These are phyloP conservation scores for Drosophila nebulosa DNA, from an alignment of 1,140 invertebrate species.

Conservation along the genomic window DNA sequence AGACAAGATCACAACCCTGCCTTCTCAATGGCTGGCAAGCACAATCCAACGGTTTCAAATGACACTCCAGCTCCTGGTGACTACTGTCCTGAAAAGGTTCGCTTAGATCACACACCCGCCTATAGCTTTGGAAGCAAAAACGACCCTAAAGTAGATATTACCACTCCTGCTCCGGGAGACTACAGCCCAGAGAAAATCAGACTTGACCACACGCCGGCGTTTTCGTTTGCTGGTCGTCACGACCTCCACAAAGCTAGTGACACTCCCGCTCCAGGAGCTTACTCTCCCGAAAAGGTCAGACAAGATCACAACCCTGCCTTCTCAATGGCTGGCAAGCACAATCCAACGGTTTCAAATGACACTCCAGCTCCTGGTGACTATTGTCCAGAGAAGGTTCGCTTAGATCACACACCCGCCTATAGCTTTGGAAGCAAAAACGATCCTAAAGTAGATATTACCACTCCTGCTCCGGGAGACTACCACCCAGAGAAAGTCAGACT, in stretches of 20 bases:
- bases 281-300: conserved; percentile 83
- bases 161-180: conserved; percentile 81
- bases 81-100: conserved; percentile 85
- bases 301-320: conserved; percentile 82
- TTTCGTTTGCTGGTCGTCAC: conserved; percentile 82
- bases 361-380: conserved; percentile 90
- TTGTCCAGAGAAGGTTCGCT: conserved; percentile 85
- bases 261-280: conserved; percentile 85
- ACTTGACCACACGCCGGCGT: conserved; percentile 80
- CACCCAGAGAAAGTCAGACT: conserved; percentile 84
- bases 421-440: conserved; percentile 81
- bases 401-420: conserved; percentile 82
- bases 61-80: conserved; percentile 86
- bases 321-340: conserved; percentile 81
- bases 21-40: conserved; percentile 82
- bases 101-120: conserved; percentile 83
- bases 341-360: conserved; percentile 84
- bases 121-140: conserved; percentile 83
- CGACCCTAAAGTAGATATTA: conserved; percentile 81
- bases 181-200: conserved; percentile 85
- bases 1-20: conserved; percentile 81
- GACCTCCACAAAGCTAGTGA: conserved; percentile 85
- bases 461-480: conserved; percentile 84
- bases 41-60: conserved; percentile 85
- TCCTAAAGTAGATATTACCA: conserved; percentile 82